Percentiles rank a stretch among this genome's conserved stretches.
Conservation (phyloP, 2,888 invertebrate genomes). For the Penaeus monodon region DNA sequence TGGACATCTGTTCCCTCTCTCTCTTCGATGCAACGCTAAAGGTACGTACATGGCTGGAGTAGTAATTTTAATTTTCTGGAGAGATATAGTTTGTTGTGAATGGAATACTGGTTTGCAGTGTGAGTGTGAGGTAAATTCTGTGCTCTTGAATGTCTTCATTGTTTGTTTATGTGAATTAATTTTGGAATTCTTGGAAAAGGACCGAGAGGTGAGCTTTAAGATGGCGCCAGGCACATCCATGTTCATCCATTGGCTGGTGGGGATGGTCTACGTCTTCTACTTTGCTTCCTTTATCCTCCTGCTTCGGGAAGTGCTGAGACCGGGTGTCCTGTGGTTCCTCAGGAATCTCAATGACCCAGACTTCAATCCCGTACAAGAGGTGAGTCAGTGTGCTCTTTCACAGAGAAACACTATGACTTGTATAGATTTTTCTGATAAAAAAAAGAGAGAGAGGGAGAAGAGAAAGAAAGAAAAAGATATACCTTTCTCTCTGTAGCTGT, state of each 20-base stretch:
- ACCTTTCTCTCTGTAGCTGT: neutral
- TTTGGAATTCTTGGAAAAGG: constrained; percentile 67
- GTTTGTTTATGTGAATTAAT: neutral
- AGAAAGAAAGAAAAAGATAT: too few species aligned
- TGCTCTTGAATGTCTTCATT: too few species aligned
- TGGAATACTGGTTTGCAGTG: too few species aligned
- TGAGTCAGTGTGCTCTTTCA: constrained; percentile 65
- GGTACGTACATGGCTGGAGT: constrained; percentile 71
- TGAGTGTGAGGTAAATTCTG: too few species aligned
- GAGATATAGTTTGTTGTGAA: too few species aligned
- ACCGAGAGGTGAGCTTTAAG: constrained; percentile 86
- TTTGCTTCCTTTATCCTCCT: constrained; percentile 96
- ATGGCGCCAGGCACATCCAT: constrained; percentile 95
- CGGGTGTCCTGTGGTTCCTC: constrained; percentile 98
- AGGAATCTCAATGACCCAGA: constrained; percentile 98
- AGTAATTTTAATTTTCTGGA: neutral
- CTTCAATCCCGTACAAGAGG: constrained; percentile 96
- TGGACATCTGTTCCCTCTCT: constrained; percentile 95
- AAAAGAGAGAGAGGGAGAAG: too few species aligned
- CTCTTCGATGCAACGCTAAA: constrained; percentile 90
- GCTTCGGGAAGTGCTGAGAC: constrained; percentile 91
- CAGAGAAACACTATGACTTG: neutral
- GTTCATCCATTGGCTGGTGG: constrained; percentile 98
- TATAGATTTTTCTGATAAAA: neutral
- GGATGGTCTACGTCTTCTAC: constrained; percentile 99